These are phyloP conservation scores for Apostichopus parvimensis DNA, from an alignment of 35 echinoderm and acorn worm genomes.

Conservation along the genomic window DNA sequence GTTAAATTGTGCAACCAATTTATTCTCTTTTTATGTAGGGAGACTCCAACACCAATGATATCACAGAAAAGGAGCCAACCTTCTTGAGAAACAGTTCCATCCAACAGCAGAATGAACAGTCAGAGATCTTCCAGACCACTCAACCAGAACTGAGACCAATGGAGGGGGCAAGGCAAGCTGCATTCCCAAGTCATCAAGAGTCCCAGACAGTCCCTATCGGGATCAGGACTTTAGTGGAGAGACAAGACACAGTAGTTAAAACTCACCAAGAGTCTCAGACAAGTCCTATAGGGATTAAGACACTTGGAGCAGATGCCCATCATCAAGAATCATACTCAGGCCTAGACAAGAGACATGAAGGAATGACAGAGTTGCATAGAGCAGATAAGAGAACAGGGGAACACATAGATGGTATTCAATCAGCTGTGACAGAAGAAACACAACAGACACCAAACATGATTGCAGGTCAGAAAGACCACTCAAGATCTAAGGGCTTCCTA, in stretches of 20 bases:
- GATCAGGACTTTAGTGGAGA: neutral
- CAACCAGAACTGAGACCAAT: neutral
- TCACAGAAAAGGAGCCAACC: too few relatives aligned
- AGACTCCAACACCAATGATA: too few relatives aligned
- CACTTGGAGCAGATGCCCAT: neutral
- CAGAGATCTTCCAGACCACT: too few relatives aligned
- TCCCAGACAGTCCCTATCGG: constrained; percentile 6
- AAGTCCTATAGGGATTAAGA: constrained; percentile 8
- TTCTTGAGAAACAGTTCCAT: too few relatives aligned
- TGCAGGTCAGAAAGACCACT: neutral
- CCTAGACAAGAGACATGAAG: neutral
- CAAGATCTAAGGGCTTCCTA: neutral
- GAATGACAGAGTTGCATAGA: neutral
- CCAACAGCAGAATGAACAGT: too few relatives aligned
- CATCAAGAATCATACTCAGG: neutral
- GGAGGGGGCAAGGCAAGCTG: neutral
- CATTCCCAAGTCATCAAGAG: neutral
- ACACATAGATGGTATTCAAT: neutral
- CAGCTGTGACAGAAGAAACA: neutral
- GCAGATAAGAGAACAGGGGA: neutral
- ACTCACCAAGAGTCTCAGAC: constrained; percentile 12
- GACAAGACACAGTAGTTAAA: neutral
- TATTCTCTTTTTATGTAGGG: too few relatives aligned
- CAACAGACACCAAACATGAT: neutral
- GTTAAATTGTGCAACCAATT: too few relatives aligned